Conservation (phyloP, 2,888 invertebrate species). For the Diplolepis rosae region DNA sequence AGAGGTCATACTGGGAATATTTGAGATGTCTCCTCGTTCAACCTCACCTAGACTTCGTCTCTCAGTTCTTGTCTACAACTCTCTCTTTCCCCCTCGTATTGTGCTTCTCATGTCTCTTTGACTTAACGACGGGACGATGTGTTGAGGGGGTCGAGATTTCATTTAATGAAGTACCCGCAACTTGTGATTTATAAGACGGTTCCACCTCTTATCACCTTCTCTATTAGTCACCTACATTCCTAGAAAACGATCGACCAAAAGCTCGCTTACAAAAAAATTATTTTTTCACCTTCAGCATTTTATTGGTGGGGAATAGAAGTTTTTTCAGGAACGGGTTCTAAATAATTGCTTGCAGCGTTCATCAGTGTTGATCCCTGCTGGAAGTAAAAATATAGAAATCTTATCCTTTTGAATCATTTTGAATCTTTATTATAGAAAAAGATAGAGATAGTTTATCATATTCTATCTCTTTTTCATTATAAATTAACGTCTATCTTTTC, state of each 20-base stretch:
- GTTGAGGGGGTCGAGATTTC: slow-evolving; percentile 35
- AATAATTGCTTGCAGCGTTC: slow-evolving; percentile 1
- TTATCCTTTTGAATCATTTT: too few species aligned
- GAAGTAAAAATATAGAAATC: too few species aligned
- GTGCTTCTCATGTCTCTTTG: slow-evolving; percentile 28
- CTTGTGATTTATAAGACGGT: slow-evolving; percentile 32
- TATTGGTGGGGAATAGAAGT: background rate
- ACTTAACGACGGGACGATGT: slow-evolving; percentile 34
- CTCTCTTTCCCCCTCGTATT: slow-evolving; percentile 6
- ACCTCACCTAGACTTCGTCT: background rate
- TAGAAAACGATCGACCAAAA: background rate
- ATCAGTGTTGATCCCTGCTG: slow-evolving; percentile 25
- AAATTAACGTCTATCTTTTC: too few species aligned
- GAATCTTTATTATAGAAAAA: too few species aligned
- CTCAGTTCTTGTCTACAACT: background rate
- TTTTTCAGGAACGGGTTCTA: background rate
- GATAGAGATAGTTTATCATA: too few species aligned
- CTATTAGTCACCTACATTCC: background rate
- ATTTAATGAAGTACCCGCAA: slow-evolving; percentile 48
- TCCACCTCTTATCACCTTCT: background rate
- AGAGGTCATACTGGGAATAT: background rate
- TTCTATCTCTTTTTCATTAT: too few species aligned
- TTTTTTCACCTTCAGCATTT: background rate
- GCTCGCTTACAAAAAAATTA: background rate
- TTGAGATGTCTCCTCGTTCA: background rate